Percentiles rank a stretch among this genome's conserved stretches.
These are phyloP conservation scores for Galeopsomyia nigrocyanea DNA, from an alignment of 2,888 invertebrate genomes.

Conservation along the genomic window DNA sequence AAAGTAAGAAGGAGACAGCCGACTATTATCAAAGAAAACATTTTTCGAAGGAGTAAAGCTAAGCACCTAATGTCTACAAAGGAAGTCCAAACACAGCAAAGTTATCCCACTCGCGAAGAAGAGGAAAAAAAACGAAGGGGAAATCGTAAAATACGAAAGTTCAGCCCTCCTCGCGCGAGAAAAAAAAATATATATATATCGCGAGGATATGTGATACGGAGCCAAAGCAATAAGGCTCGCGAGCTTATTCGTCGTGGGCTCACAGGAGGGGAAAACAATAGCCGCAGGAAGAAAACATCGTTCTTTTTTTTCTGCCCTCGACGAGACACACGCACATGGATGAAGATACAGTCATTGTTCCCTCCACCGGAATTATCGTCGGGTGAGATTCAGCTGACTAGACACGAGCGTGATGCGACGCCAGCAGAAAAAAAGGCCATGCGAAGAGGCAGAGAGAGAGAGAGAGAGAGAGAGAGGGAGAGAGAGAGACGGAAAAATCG, in stretches of 20 bases:
- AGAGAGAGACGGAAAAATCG: conserved; percentile 22
- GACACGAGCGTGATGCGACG: conserved; percentile 29
- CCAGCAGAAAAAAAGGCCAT: conserved; percentile 27
- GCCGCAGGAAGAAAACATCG: conserved; percentile 47
- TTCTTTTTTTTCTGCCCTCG: conserved; percentile 23
- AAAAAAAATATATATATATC: conserved; percentile 38
- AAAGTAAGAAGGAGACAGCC: too few species aligned
- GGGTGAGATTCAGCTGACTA: conserved; percentile 43
- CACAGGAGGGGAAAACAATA: conserved; percentile 43
- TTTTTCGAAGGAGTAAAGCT: conserved; percentile 20
- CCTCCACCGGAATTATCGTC: conserved; percentile 33
- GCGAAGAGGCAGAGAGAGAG: conserved; percentile 5
- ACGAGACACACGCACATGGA: background rate
- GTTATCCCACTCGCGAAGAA: background rate
- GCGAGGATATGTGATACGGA: conserved; percentile 33
- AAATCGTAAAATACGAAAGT: conserved; percentile 40
- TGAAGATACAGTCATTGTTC: conserved; percentile 36
- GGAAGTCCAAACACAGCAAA: background rate
- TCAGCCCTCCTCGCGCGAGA: background rate
- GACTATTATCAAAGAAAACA: conserved; percentile 18
- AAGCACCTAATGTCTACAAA: conserved; percentile 25
- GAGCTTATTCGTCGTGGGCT: conserved; percentile 39
- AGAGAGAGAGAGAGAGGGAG: background rate
- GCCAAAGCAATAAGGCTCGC: conserved; percentile 42
- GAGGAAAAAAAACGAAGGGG: conserved; percentile 21